Evolutionary conservation across 2,113 vertebrate species (phyloP).

Genomic region (Hypanus sabinus): DNA sequence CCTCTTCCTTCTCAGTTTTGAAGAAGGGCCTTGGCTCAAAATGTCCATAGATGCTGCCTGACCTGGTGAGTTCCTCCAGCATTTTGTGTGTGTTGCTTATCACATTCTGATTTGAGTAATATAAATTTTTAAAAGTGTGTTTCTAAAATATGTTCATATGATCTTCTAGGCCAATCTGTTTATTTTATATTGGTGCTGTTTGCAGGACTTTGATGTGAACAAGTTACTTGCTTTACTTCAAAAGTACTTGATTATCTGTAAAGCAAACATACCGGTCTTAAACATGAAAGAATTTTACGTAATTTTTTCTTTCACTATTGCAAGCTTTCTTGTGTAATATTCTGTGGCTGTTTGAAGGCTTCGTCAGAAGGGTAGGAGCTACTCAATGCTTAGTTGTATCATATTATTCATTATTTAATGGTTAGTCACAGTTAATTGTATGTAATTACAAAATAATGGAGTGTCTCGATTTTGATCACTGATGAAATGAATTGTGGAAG

Average conservation of each 20-base stretch:
- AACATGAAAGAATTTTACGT: background rate
- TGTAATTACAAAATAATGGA: background rate
- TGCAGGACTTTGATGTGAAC: background rate
- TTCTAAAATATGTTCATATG: too few species aligned
- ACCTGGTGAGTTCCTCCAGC: too few species aligned
- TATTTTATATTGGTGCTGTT: background rate
- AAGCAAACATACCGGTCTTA: background rate
- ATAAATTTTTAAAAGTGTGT: too few species aligned
- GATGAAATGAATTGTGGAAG: background rate
- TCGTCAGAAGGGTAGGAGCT: background rate
- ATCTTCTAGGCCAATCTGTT: background rate
- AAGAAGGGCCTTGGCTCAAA: too few species aligned
- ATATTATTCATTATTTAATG: too few species aligned
- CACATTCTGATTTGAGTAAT: too few species aligned
- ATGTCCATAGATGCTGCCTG: too few species aligned
- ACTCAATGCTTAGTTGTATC: background rate
- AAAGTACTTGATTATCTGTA: background rate
- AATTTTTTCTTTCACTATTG: background rate
- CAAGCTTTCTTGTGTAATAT: background rate
- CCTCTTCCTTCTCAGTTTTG: too few species aligned
- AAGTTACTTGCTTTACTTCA: background rate
- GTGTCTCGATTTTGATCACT: background rate
- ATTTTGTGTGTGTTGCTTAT: too few species aligned
- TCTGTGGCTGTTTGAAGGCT: background rate
- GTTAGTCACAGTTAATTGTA: too few species aligned